Percentiles rank a stretch among this genome's conserved stretches.
Evolutionary conservation across 1,140 invertebrate genomes (phyloP).

Genomic region (Orius laevigatus): DNA sequence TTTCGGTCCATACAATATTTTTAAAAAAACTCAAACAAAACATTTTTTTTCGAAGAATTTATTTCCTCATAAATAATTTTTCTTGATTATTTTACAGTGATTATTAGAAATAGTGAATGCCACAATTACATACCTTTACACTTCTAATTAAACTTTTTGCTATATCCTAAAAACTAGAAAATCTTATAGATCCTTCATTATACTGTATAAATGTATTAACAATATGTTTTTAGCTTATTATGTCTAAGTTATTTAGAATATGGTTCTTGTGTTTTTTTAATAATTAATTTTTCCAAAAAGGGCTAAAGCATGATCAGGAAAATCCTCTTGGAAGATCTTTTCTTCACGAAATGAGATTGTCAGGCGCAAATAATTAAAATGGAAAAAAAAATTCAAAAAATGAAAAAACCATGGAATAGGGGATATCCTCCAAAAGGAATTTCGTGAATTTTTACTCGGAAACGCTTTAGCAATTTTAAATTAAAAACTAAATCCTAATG

Average conservation of each 20-base stretch:
- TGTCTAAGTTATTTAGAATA: slow-evolving; percentile 17
- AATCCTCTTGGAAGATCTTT: too few relatives aligned
- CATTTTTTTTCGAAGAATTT: slow-evolving; percentile 9
- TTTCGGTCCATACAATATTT: too few relatives aligned
- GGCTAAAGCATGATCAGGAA: too few relatives aligned
- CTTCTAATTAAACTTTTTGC: slow-evolving; percentile 3
- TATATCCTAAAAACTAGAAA: slow-evolving; percentile 4
- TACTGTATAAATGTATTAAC: slow-evolving; percentile 17
- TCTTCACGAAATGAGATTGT: too few relatives aligned
- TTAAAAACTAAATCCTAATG: too few relatives aligned
- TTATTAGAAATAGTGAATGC: slow-evolving; percentile 16
- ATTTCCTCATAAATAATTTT: slow-evolving; percentile 13
- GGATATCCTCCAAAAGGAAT: too few relatives aligned
- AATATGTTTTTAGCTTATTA: slow-evolving; percentile 9
- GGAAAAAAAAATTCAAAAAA: too few relatives aligned
- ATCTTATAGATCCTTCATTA: background rate
- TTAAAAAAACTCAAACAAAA: too few relatives aligned
- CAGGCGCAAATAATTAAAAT: too few relatives aligned
- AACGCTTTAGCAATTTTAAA: too few relatives aligned
- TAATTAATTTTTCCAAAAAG: background rate
- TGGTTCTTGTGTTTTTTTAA: slow-evolving; percentile 15
- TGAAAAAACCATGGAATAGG: too few relatives aligned
- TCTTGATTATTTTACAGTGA: slow-evolving; percentile 11
- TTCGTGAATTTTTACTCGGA: too few relatives aligned
- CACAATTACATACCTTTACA: slow-evolving; percentile 11